Base-by-base conservation (phyloP, 2,888 invertebrate genomes). In the Chloroclystis v-ata region DNA sequence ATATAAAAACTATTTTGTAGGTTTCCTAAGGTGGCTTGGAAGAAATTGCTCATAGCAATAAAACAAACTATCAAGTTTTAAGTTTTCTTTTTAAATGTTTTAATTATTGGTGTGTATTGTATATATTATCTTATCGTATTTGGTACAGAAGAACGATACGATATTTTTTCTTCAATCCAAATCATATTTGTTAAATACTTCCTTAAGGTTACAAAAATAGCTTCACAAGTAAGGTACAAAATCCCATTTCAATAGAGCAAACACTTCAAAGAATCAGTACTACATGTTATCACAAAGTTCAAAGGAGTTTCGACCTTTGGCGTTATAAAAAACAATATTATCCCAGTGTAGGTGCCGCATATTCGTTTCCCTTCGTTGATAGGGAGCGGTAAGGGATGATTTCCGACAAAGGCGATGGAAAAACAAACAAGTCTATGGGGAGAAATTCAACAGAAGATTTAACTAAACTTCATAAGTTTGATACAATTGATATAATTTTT, bases 321-420 rank as follows among this genome's bases (percentile, higher is more conserved):
- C 54, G 59, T 56, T 57, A 57, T 65, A 66, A 65, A 72, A 67
- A 63, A 62, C 65, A 69, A 68, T 65, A 70, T 68, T 72, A 69
- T 72, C 65, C 67, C 59, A 60, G 59, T 53, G 60, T 68, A 72
- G 68, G 67, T 71, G 70, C 56, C 60, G 56, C 53, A 64, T 67
- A 66, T 67, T 71, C 65, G 70, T 70, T 71, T 71, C 65, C 69
- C 62, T 62, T 65, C 52, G 57, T 33, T 33, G 32, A 33, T 16
- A n/a, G 32, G 32, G 32, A 33, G 10, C 32, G 57, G 51, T 56
- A 55, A 62, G 54, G 62, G 64, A 61, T 59, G 60, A 59, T 54
- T 66, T 68, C 69, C 63, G 61, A 43, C 41, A 45, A 50, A 51
- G 47, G 38, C 28, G 37, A 44, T 45, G 49, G 46, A 52, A 51